Conservation (phyloP, 2,113 vertebrate genomes). For the Brachionichthys hirsutus region DNA sequence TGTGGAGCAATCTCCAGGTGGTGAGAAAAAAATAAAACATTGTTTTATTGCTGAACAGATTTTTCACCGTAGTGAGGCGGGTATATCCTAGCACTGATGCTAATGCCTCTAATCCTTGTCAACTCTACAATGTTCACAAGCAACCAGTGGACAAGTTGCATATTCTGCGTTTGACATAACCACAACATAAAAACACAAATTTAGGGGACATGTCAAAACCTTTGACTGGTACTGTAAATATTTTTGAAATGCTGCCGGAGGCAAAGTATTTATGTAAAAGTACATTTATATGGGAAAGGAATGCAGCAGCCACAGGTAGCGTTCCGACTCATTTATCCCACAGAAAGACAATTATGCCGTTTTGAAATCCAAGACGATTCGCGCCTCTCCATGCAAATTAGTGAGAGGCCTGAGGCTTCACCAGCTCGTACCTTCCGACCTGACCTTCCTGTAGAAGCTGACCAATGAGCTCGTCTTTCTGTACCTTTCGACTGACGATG, state of each 20-base stretch:
- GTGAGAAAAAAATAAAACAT: conserved; percentile 21
- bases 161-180: conserved; percentile 32
- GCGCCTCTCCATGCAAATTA: conserved; percentile 57
- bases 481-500: conserved; percentile 90
- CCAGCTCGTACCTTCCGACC: conserved; percentile 92
- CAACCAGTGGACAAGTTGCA: conserved; percentile 39
- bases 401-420: conserved; percentile 86
- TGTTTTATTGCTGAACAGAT: conserved; percentile 40
- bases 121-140: conserved; percentile 18
- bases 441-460: conserved; percentile 95
- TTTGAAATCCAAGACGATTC: conserved; percentile 12
- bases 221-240: no score
- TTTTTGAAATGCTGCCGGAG: neutral
- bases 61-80: conserved; percentile 41
- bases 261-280: conserved; percentile 27
- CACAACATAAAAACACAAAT: no score
- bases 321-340: conserved; percentile 40
- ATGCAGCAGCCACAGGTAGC: conserved; percentile 60
- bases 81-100: conserved; percentile 39
- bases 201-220: no score
- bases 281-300: conserved; percentile 50
- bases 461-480: conserved; percentile 90
- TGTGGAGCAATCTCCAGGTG: conserved; percentile 19
- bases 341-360: conserved; percentile 23
- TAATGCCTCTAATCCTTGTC: conserved; percentile 36